phyloP scores from a whole-genome alignment of 2,797 vertebrate species.

The Champsocephalus gunnari region DNA sequence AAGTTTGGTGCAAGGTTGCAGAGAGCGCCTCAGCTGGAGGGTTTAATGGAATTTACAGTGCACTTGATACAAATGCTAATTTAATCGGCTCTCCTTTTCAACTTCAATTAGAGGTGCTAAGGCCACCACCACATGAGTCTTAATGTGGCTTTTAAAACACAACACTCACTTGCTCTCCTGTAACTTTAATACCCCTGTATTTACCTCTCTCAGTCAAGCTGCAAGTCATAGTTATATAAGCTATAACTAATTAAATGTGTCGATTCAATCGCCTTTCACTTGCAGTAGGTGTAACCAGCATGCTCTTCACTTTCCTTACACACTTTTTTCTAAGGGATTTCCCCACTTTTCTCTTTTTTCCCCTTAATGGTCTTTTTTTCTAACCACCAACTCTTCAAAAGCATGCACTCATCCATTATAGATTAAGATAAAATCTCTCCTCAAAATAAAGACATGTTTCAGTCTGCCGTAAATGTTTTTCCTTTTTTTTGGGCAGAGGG shows the following conservation, averaged over 20 bases:
- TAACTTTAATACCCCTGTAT: constrained; percentile 7
- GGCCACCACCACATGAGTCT: constrained; percentile 33
- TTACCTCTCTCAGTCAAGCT: neutral
- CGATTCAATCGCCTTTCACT: constrained; percentile 34
- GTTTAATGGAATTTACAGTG: constrained; percentile 74
- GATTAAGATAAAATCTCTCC: constrained; percentile 40
- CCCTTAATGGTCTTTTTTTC: constrained; percentile 22
- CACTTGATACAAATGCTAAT: constrained; percentile 67
- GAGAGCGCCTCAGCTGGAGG: constrained; percentile 65
- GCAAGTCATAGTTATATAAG: constrained; percentile 15
- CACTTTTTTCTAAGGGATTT: constrained; percentile 44
- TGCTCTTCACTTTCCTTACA: constrained; percentile 26
- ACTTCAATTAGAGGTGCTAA: constrained; percentile 54
- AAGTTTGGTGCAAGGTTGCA: constrained; percentile 67
- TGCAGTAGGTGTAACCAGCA: constrained; percentile 10
- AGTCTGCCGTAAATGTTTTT: constrained; percentile 26
- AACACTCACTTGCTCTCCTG: neutral
- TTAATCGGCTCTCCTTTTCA: constrained; percentile 72
- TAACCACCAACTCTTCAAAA: constrained; percentile 34
- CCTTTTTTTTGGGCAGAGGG: constrained; percentile 30
- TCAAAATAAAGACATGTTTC: constrained; percentile 38
- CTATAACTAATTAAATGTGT: constrained; percentile 22
- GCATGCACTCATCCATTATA: constrained; percentile 30
- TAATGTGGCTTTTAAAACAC: constrained; percentile 26
- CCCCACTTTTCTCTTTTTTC: constrained; percentile 8